These are phyloP conservation scores for Nasua narica DNA, from an alignment of 2,797 vertebrate genomes.

Conservation along the genomic window DNA sequence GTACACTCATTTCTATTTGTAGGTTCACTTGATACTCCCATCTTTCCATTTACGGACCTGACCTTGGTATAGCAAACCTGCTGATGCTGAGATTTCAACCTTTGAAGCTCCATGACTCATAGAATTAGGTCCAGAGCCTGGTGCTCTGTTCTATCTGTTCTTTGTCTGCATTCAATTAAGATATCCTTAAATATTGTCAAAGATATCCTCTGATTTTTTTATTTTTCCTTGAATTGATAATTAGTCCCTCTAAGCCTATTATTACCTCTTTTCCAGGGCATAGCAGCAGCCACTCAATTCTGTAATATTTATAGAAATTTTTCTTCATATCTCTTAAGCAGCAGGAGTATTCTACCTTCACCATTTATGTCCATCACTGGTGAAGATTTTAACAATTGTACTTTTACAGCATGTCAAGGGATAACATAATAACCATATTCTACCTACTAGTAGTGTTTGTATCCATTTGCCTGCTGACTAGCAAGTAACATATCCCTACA, in stretches of 20 bases:
- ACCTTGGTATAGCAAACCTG: not conserved
- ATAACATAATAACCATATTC: not conserved
- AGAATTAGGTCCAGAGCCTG: not conserved
- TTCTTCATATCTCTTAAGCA: not conserved
- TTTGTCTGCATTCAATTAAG: not conserved
- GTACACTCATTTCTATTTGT: not conserved
- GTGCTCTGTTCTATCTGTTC: not conserved
- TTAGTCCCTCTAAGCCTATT: not conserved
- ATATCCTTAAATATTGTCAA: not conserved
- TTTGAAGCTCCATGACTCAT: not conserved
- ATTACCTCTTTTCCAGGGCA: not conserved
- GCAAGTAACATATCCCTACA: not conserved
- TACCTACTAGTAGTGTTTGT: not conserved
- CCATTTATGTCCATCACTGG: not conserved
- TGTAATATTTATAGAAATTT: not conserved
- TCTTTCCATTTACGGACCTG: not conserved
- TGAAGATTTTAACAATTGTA: not conserved
- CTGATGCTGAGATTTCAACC: not conserved
- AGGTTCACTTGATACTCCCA: not conserved
- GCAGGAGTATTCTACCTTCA: not conserved
- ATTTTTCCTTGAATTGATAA: constrained; percentile 3
- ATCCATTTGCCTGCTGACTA: not conserved
- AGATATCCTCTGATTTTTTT: not conserved
- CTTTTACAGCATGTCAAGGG: not conserved
- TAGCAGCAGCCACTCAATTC: not conserved